phyloP scores from a whole-genome alignment of 2,113 vertebrate species.

The Actenoides hombroni region DNA sequence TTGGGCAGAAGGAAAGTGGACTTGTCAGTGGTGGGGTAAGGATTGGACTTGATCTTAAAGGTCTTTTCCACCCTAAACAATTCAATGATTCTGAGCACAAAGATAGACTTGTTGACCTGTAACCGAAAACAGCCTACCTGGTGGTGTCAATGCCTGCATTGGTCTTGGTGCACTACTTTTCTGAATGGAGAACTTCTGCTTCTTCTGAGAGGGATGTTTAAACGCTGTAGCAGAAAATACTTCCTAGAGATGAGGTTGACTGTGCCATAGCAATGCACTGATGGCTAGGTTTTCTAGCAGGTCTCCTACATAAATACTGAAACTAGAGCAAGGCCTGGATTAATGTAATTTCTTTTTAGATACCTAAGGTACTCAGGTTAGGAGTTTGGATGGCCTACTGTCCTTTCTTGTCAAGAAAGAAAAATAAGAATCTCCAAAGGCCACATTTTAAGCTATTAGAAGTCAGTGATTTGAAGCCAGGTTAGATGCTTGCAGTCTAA shows the following conservation, averaged over 20 bases:
- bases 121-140: background rate
- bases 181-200: background rate
- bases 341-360: background rate
- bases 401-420: background rate
- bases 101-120: background rate
- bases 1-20: background rate
- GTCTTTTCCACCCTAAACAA: too few relatives aligned
- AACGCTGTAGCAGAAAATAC: background rate
- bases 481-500: background rate
- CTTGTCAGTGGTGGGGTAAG: too few relatives aligned
- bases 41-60: too few relatives aligned
- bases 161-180: background rate
- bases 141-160: background rate
- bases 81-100: background rate
- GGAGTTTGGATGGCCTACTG: background rate
- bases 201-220: background rate
- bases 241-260: background rate
- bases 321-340: background rate
- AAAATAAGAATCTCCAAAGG: background rate
- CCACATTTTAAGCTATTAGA: background rate
- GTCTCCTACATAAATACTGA: background rate
- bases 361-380: background rate
- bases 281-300: background rate
- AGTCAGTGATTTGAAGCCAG: background rate
- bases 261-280: background rate